These are phyloP conservation scores for Syngnathus acus DNA, from an alignment of 2,797 vertebrate genomes.

Conservation along the genomic window DNA sequence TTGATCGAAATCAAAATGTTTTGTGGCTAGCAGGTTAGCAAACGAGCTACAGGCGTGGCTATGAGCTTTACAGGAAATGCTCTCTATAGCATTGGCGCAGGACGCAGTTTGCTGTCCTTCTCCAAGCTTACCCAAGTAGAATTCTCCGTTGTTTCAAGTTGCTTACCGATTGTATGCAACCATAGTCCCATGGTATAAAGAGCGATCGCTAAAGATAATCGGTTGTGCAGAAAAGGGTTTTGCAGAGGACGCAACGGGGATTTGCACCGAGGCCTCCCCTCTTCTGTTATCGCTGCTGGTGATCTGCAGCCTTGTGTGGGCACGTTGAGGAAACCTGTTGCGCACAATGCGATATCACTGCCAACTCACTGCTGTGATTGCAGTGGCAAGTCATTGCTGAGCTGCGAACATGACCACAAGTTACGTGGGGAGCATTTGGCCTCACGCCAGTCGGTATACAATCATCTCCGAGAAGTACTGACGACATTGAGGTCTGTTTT, in stretches of 20 bases:
- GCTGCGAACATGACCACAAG: constrained; percentile 3
- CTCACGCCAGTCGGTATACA: constrained; percentile 1
- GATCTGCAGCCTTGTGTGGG: constrained; percentile 34
- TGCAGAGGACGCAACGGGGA: constrained; percentile 31
- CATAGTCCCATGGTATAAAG: not conserved
- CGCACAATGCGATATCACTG: constrained; percentile 23
- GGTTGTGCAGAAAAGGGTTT: constrained; percentile 19
- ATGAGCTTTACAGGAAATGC: constrained; percentile 58
- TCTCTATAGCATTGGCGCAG: constrained; percentile 35
- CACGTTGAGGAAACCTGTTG: constrained; percentile 29
- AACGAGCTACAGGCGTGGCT: constrained; percentile 69
- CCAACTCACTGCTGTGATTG: constrained; percentile 18
- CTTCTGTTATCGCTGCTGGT: constrained; percentile 26
- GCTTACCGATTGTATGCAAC: not conserved
- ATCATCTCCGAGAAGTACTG: not conserved
- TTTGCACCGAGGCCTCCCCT: constrained; percentile 36
- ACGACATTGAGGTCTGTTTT: not conserved
- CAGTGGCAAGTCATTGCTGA: constrained; percentile 2
- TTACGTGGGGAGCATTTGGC: not conserved
- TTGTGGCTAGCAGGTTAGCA: constrained; percentile 43
- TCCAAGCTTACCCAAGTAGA: not conserved
- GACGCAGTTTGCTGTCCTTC: constrained; percentile 16
- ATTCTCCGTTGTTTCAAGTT: not conserved
- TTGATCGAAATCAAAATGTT: not conserved
- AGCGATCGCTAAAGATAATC: not conserved